These are phyloP conservation scores for Trematomus loennbergii DNA, from an alignment of 2,113 vertebrate species.

Conservation along the genomic window DNA sequence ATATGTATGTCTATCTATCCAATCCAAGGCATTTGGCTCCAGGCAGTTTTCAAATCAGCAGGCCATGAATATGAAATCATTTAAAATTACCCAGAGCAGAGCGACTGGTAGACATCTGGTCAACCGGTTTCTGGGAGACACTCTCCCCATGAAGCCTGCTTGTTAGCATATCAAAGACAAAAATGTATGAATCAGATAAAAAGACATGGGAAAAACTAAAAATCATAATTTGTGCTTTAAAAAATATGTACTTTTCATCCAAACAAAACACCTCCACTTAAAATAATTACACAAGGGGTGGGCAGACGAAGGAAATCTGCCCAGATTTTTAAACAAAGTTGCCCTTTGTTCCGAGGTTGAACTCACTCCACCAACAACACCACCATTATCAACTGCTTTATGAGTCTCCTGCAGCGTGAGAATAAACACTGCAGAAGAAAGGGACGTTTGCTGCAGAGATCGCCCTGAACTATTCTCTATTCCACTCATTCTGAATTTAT, in stretches of 20 bases:
- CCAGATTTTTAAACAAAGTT: constrained; percentile 55
- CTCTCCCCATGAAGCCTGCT: constrained; percentile 51
- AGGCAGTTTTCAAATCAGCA: constrained; percentile 69
- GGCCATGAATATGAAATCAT: constrained; percentile 73
- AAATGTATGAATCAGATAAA: constrained; percentile 30
- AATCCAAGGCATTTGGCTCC: constrained; percentile 61
- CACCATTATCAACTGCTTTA: constrained; percentile 46
- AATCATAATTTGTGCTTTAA: constrained; percentile 4
- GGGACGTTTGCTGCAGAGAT: constrained; percentile 21
- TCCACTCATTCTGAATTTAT: constrained; percentile 12
- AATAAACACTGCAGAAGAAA: constrained; percentile 18
- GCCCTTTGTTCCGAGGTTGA: constrained; percentile 60
- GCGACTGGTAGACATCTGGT: constrained; percentile 73
- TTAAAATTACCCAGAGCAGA: constrained; percentile 62
- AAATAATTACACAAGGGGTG: constrained; percentile 61
- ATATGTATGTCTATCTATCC: constrained; percentile 52
- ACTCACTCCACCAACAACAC: constrained; percentile 10
- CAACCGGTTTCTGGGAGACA: constrained; percentile 37
- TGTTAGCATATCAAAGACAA: constrained; percentile 75
- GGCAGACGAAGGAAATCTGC: constrained; percentile 45
- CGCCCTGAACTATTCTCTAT: background rate
- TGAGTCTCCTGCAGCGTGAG: constrained; percentile 17
- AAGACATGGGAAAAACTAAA: background rate
- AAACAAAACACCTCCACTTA: constrained; percentile 32
- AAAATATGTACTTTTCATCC: background rate